These are phyloP conservation scores for Mimachlamys varia DNA, from an alignment of 2,888 invertebrate species.

Conservation along the genomic window DNA sequence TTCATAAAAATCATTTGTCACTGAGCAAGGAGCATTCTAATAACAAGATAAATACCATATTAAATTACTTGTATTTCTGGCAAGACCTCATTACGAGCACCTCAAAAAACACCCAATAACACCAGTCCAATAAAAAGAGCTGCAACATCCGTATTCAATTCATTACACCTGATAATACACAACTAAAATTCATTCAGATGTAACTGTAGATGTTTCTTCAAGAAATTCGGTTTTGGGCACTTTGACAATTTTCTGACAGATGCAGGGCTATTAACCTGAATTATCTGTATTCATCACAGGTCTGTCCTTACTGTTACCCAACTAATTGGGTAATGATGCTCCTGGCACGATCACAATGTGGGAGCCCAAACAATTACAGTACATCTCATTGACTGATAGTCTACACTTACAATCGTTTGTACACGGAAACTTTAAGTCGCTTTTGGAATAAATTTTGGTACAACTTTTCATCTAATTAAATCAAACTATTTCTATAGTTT, in stretches of 20 bases:
- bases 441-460: too few species aligned
- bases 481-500: too few species aligned
- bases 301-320: neutral
- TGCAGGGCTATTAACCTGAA: neutral
- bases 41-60: neutral
- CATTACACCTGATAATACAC: neutral
- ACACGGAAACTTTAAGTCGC: neutral
- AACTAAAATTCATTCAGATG: neutral
- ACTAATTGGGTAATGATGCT: constrained; percentile 15
- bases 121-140: neutral
- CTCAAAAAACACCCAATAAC: neutral
- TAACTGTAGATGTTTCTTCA: neutral
- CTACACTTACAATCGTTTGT: neutral
- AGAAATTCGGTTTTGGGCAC: constrained; percentile 8
- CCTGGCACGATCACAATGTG: constrained; percentile 6
- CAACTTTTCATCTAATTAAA: too few species aligned
- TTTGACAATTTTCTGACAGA: neutral
- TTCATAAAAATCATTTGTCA: neutral
- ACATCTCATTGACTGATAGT: neutral
- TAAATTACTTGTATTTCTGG: neutral
- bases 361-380: neutral
- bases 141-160: neutral
- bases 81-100: neutral
- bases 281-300: neutral
- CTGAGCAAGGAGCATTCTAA: neutral